These are phyloP conservation scores for Pseudachorutes palmiensis DNA, from an alignment of 1,140 invertebrate genomes.

Conservation along the genomic window DNA sequence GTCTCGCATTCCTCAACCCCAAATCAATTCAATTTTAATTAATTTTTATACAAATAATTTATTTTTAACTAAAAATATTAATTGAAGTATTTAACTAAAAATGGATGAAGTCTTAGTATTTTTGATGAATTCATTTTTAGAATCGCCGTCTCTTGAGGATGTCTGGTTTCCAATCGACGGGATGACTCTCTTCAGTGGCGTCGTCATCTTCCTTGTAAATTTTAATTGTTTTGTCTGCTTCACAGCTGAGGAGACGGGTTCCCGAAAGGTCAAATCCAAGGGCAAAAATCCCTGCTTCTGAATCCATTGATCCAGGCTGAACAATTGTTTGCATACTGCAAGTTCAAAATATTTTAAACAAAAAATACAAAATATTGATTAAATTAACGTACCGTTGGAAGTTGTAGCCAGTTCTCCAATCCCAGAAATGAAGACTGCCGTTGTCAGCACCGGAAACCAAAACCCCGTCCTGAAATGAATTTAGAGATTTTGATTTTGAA, in stretches of 20 bases:
- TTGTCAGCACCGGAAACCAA: slow-evolving; percentile 97
- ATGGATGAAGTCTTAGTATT: background rate
- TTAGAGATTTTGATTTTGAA: no score
- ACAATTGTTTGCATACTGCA: slow-evolving; percentile 63
- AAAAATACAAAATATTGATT: background rate
- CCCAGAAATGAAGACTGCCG: slow-evolving; percentile 97
- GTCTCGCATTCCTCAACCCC: no score
- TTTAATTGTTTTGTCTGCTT: slow-evolving; percentile 99
- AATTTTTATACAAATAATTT: no score
- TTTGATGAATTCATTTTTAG: slow-evolving; percentile 46
- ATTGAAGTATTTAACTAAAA: no score
- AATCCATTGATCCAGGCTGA: slow-evolving; percentile 99
- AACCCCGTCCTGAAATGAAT: slow-evolving; percentile 62
- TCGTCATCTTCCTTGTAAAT: slow-evolving; percentile 96
- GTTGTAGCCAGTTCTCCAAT: slow-evolving; percentile 97
- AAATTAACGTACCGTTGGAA: slow-evolving; percentile 68
- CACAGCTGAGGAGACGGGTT: slow-evolving; percentile 85
- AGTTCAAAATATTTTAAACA: slow-evolving; percentile 8
- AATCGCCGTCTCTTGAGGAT: slow-evolving; percentile 81
- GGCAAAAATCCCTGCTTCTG: slow-evolving; percentile 93
- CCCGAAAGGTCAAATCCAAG: slow-evolving; percentile 91
- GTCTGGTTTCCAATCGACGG: slow-evolving; percentile 94
- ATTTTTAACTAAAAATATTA: no score
- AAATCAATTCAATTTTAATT: no score
- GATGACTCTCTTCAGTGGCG: slow-evolving; percentile 92